Evolutionary conservation across 1,140 invertebrate genomes (phyloP), one percentile per base, ranked within the genome.

Genomic region (Trachymyrmex septentrionalis): DNA sequence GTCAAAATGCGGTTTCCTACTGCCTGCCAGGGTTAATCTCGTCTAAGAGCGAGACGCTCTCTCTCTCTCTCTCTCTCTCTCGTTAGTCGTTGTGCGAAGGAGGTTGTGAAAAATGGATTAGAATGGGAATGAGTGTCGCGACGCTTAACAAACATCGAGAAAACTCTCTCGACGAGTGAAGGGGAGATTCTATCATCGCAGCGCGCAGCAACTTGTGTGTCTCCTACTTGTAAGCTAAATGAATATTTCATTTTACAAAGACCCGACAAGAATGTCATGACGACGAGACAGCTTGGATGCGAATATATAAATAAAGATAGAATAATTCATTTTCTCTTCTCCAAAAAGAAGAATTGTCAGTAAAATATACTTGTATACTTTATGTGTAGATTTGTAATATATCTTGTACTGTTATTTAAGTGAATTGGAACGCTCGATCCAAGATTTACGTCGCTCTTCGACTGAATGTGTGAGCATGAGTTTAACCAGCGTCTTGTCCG

Each of bases 31-130:
- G 89, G 85, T 90, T 90, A 91, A 87, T 85, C 89, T 81, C 71
- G 76, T 91, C 87, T 85, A 16, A 69, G 76, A 61, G 57, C 55
- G 34, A 64, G 57, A 77, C 84, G 64, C 76, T 76, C 59, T 90
- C 85, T 86, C 77, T 88, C 66, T 86, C 77, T 88, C 66, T 86
- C 72, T 86, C 76, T 75, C 48, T 90, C 86, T 86, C 77, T 88
- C 66, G 87, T 87, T 86, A 89, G 66, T 55, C 34, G 80, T 64
- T 55, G 38, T 55, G 85, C 24, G 53, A 91, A 91, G 81, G 85
- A 91, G 90, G 85, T 86, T 89, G 89, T 71, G 66, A 90, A 91
- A 91, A 91, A 91, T 91, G 87, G 89, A 91, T 90, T 91, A 89
- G 89, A 71, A 44, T 77, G 66, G 64, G 85, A 90, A 88, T 69